Evolutionary conservation across 2,113 vertebrate genomes (phyloP).

Genomic region (Notechis scutatus): DNA sequence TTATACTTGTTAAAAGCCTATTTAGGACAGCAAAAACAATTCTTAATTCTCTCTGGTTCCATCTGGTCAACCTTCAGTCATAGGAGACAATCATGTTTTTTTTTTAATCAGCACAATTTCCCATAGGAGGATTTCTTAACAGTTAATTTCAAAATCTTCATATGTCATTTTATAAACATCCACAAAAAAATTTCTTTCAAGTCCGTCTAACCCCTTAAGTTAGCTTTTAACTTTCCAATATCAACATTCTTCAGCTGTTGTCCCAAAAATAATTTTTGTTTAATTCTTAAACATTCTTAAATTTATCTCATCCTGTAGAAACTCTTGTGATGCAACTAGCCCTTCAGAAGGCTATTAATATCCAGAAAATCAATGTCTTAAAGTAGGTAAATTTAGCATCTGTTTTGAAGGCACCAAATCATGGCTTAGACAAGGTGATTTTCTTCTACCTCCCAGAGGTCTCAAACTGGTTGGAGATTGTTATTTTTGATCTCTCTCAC

Average conservation of each 20-base stretch:
- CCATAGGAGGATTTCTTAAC: background rate
- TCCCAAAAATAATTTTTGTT: background rate
- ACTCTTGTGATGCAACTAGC: background rate
- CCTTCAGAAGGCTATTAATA: background rate
- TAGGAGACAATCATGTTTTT: too few species aligned
- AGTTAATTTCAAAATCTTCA: background rate
- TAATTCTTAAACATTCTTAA: background rate
- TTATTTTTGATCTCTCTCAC: background rate
- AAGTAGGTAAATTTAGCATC: background rate
- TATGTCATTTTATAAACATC: background rate
- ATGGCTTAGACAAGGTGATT: background rate
- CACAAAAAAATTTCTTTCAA: background rate
- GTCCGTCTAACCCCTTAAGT: background rate
- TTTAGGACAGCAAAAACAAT: slow-evolving; percentile 28
- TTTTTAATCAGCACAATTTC: background rate
- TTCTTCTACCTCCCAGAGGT: background rate
- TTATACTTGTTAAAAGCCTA: slow-evolving; percentile 99
- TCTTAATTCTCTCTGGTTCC: background rate
- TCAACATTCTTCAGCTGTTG: background rate
- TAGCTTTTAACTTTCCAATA: background rate
- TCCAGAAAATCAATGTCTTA: background rate
- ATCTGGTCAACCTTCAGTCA: background rate
- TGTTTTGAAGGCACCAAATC: background rate
- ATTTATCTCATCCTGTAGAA: background rate
- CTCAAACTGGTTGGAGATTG: background rate